Conservation (phyloP, 2,797 vertebrate genomes). For the Netta rufina region DNA sequence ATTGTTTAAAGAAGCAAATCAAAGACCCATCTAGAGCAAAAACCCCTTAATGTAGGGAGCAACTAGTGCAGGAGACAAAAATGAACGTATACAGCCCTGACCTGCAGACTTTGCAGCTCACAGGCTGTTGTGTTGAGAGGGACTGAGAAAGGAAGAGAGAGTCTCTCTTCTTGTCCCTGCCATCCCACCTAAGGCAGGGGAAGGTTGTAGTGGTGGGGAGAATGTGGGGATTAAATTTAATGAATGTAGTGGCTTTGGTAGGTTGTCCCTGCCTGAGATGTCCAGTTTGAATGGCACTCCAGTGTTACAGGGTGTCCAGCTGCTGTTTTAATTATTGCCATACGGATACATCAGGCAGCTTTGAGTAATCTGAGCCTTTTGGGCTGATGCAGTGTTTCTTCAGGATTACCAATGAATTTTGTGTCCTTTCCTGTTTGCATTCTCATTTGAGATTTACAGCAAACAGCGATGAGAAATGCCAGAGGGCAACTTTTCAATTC, state of each 20-base stretch:
- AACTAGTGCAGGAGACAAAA: not conserved
- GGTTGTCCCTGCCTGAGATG: not conserved
- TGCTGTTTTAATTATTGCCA: not conserved
- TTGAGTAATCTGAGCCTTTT: not conserved
- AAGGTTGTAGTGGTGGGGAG: not conserved
- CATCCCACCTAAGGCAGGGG: not conserved
- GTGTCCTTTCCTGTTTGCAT: constrained; percentile 17
- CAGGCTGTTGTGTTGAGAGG: not conserved
- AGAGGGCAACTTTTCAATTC: constrained; percentile 64
- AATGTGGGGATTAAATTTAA: not conserved
- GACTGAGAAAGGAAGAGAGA: not conserved
- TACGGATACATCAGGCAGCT: not conserved
- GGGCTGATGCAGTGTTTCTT: not conserved
- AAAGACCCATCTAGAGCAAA: not conserved
- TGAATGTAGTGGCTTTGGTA: not conserved
- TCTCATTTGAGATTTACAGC: constrained; percentile 42
- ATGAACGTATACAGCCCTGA: rapidly evolving
- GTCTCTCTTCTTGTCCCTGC: too few species aligned
- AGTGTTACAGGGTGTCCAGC: not conserved
- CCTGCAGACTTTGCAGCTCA: not conserved
- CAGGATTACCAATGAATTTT: not conserved
- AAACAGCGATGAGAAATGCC: constrained; percentile 35
- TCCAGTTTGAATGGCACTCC: not conserved
- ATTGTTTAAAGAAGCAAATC: not conserved
- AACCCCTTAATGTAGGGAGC: not conserved